phyloP scores from a whole-genome alignment of 30 jellyfish, hydroid and myxozoan genomes.

The Chironex yamaguchii region DNA sequence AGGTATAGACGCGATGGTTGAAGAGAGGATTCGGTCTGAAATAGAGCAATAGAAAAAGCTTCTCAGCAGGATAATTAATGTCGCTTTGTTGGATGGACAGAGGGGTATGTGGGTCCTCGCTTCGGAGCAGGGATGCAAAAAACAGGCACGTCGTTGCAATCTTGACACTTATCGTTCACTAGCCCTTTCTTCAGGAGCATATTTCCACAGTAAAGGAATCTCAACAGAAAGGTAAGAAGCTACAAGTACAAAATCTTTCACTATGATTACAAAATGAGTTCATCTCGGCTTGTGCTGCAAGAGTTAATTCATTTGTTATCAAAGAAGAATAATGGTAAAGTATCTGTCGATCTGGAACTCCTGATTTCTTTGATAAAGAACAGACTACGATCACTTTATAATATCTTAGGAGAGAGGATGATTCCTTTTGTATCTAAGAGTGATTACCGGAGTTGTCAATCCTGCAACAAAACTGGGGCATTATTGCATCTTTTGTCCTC shows the following conservation, averaged over 20 bases:
- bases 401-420: neutral
- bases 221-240: neutral
- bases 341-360: neutral
- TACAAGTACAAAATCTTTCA: neutral
- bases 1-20: constrained; percentile 15
- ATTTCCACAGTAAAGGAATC: no score
- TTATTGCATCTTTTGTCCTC: neutral
- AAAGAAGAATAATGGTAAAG: neutral
- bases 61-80: constrained; percentile 36
- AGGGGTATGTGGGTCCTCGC: constrained; percentile 65
- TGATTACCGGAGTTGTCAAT: neutral
- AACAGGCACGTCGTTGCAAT: constrained; percentile 49
- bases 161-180: no score
- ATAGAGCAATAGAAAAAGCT: constrained; percentile 56
- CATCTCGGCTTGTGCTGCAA: neutral
- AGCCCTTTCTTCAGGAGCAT: no score
- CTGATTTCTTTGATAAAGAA: neutral
- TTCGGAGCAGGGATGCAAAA: constrained; percentile 35
- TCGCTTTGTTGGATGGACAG: constrained; percentile 22
- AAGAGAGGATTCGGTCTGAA: constrained; percentile 48
- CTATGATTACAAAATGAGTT: neutral
- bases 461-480: neutral
- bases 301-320: neutral
- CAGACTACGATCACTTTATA: neutral
- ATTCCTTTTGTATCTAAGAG: neutral